Conservation (phyloP, 2,113 vertebrate species). For the Alouatta palliata region DNA sequence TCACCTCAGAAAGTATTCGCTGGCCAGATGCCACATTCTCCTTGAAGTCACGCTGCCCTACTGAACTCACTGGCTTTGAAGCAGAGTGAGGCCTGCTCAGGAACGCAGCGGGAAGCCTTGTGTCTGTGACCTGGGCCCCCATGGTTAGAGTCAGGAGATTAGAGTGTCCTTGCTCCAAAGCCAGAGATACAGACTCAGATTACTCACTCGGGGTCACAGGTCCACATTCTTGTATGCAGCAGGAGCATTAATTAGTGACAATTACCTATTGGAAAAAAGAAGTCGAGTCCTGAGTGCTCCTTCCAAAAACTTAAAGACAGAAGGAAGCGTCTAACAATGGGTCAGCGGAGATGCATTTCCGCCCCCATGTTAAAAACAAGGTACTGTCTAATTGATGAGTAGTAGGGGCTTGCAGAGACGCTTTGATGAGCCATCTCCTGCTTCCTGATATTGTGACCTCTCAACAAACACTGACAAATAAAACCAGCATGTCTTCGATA, state of each 20-base stretch:
- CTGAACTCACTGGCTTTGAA: slow-evolving; percentile 71
- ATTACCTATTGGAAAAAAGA: slow-evolving; percentile 91
- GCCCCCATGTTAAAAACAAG: slow-evolving; percentile 92
- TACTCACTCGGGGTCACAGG: slow-evolving; percentile 84
- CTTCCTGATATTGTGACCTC: slow-evolving; percentile 99
- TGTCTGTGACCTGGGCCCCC: slow-evolving; percentile 42
- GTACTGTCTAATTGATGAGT: slow-evolving; percentile 92
- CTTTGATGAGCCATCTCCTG: slow-evolving; percentile 99
- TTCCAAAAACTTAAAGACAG: slow-evolving; percentile 90
- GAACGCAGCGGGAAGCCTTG: slow-evolving; percentile 64
- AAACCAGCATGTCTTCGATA: slow-evolving; percentile 88
- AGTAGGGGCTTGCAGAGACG: slow-evolving; percentile 84
- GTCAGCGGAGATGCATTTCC: slow-evolving; percentile 99
- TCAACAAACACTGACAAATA: slow-evolving; percentile 89
- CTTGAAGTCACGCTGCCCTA: slow-evolving; percentile 43
- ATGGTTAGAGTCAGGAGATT: slow-evolving; percentile 77
- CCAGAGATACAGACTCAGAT: slow-evolving; percentile 83
- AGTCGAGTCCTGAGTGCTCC: slow-evolving; percentile 83
- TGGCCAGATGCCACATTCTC: slow-evolving; percentile 61
- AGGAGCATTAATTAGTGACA: slow-evolving; percentile 87
- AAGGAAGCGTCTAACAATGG: slow-evolving; percentile 99
- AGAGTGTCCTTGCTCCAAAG: slow-evolving; percentile 79
- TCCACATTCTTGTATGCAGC: slow-evolving; percentile 85
- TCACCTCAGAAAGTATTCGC: neutral
- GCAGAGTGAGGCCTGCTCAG: slow-evolving; percentile 32